phyloP scores from a whole-genome alignment of 2,888 invertebrate species.

The Ceratothoa steindachneri region DNA sequence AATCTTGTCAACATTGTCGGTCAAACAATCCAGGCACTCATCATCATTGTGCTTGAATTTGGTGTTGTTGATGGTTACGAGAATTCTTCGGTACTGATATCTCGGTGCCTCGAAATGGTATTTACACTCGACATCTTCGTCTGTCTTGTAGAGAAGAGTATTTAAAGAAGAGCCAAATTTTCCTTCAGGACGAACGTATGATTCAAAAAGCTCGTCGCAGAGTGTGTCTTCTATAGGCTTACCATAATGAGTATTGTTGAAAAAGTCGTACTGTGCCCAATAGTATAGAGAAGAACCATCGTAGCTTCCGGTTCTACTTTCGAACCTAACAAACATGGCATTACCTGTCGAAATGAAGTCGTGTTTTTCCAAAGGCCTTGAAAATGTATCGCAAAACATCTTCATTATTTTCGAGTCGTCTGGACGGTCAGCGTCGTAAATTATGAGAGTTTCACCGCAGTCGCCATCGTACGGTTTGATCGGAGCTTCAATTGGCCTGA shows the following conservation, averaged over 20 bases:
- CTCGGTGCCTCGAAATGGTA: constrained; percentile 48
- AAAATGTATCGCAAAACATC: constrained; percentile 90
- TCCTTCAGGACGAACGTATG: constrained; percentile 72
- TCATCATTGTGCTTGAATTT: constrained; percentile 47
- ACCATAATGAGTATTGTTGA: constrained; percentile 82
- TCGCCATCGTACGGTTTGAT: constrained; percentile 80
- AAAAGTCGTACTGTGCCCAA: constrained; percentile 91
- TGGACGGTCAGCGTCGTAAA: constrained; percentile 81
- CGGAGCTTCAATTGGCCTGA: constrained; percentile 79
- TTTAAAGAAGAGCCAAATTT: constrained; percentile 76
- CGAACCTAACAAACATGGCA: constrained; percentile 79
- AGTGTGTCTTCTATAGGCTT: constrained; percentile 73
- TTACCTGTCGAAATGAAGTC: constrained; percentile 86
- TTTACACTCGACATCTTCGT: constrained; percentile 54
- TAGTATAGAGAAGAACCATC: constrained; percentile 91
- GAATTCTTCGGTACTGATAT: constrained; percentile 49
- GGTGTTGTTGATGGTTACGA: constrained; percentile 49
- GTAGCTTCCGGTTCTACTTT: constrained; percentile 87
- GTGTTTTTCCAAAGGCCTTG: constrained; percentile 86
- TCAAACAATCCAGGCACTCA: constrained; percentile 42
- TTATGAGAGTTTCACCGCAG: constrained; percentile 81
- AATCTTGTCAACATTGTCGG: constrained; percentile 48
- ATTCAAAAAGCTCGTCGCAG: constrained; percentile 82
- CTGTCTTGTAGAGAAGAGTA: constrained; percentile 77
- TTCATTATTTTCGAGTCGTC: constrained; percentile 87